Evolutionary conservation across 2,113 vertebrate species (phyloP).

Genomic region (Falco punctatus): DNA sequence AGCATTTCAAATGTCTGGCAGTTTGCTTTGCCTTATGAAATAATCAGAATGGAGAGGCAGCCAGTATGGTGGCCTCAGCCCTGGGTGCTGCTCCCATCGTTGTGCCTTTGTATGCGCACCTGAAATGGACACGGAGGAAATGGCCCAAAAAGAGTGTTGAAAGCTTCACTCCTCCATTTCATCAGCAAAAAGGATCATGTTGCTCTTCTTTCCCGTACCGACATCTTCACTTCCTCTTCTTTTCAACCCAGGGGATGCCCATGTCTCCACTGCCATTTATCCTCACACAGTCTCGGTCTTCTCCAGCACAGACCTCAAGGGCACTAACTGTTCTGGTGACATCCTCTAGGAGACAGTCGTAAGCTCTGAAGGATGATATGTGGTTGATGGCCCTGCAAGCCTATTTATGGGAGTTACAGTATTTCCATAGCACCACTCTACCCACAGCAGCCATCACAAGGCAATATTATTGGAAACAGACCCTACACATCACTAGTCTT

Average conservation of each 20-base stretch:
- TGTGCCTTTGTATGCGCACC: background rate
- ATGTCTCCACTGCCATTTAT: background rate
- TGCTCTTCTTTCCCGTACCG: background rate
- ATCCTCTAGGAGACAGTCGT: background rate
- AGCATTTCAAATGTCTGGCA: background rate
- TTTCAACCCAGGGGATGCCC: background rate
- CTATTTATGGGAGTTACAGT: background rate
- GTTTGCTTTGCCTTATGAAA: slow-evolving; percentile 25
- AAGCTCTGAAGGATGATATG: background rate
- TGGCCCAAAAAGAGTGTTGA: background rate
- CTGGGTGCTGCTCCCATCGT: rapidly evolving
- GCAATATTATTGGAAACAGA: background rate
- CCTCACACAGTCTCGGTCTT: background rate
- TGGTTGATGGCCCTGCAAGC: background rate
- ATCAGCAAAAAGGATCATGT: background rate
- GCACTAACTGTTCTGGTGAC: too few relatives aligned
- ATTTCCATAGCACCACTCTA: background rate
- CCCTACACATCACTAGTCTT: too few relatives aligned
- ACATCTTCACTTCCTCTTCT: background rate
- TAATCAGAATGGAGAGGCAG: background rate
- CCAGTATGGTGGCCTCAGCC: background rate
- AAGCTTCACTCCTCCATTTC: background rate
- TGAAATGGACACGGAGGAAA: rapidly evolving
- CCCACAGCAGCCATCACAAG: background rate
- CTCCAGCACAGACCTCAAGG: background rate